A percentile compares a stretch with the other conserved stretches of the same genome.
phyloP scores from a whole-genome alignment of 2,797 vertebrate species.

The Tachyglossus aculeatus region DNA sequence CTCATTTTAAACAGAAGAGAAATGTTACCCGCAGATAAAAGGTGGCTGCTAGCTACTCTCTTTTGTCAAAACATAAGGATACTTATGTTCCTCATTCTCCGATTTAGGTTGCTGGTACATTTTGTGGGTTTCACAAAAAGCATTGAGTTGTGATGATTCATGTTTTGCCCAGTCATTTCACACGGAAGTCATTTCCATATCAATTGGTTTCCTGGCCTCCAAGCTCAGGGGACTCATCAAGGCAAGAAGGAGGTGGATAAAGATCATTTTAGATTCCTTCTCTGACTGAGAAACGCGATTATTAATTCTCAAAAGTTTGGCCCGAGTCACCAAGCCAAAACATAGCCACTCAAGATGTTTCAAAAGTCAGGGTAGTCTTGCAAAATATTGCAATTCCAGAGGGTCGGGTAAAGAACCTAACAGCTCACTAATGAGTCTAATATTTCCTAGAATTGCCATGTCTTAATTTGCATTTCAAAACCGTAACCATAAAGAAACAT shows the following conservation, averaged over 20 bases:
- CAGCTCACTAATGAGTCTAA: constrained; percentile 6
- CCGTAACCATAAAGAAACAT: constrained; percentile 16
- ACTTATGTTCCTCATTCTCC: too few relatives aligned
- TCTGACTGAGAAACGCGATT: constrained; percentile 26
- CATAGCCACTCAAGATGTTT: neutral
- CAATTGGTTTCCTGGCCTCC: too few relatives aligned
- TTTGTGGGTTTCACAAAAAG: too few relatives aligned
- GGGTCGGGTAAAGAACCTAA: constrained; percentile 3
- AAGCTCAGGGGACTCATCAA: neutral
- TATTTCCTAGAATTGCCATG: constrained; percentile 29
- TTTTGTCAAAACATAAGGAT: too few relatives aligned
- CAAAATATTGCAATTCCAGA: constrained; percentile 8
- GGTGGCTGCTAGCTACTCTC: too few relatives aligned
- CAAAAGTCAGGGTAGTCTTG: neutral
- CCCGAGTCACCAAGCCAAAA: neutral
- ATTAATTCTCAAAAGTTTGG: neutral
- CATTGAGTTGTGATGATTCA: too few relatives aligned
- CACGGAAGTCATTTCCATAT: too few relatives aligned
- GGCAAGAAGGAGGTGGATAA: neutral
- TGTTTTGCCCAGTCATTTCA: too few relatives aligned
- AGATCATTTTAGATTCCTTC: constrained; percentile 4
- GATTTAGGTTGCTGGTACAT: too few relatives aligned
- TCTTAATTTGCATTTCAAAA: constrained; percentile 52
- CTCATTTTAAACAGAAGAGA: too few relatives aligned
- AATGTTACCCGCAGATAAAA: too few relatives aligned